These are phyloP conservation scores for Luehdorfia chinensis DNA, from an alignment of 1,140 invertebrate genomes.

Conservation along the genomic window DNA sequence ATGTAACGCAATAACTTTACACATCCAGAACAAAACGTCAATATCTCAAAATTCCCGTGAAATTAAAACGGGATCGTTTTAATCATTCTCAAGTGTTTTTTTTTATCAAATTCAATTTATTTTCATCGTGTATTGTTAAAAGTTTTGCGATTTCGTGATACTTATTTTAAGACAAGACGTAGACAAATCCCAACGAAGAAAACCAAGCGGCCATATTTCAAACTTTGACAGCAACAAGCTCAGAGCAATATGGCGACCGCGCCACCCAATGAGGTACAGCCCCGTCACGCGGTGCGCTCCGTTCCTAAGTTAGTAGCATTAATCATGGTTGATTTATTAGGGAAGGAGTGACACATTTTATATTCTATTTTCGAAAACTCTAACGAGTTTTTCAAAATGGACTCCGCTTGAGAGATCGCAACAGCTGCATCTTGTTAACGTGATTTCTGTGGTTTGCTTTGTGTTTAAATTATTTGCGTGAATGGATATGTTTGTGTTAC, in stretches of 20 bases:
- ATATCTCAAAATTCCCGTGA: constrained; percentile 58
- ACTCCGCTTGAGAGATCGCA: constrained; percentile 48
- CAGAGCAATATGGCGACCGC: constrained; percentile 70
- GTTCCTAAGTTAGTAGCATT: constrained; percentile 61
- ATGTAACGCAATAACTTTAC: constrained; percentile 58
- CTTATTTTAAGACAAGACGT: constrained; percentile 68
- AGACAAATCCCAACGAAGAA: constrained; percentile 56
- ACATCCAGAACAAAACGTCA: constrained; percentile 60
- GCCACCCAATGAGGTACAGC: constrained; percentile 72
- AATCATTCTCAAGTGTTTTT: neutral
- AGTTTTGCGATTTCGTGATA: constrained; percentile 35
- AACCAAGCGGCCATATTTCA: constrained; percentile 64
- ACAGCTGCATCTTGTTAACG: constrained; percentile 75
- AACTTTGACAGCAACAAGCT: constrained; percentile 74
- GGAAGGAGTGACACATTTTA: constrained; percentile 75
- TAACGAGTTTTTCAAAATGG: constrained; percentile 73
- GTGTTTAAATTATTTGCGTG: constrained; percentile 69
- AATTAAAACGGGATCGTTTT: constrained; percentile 33
- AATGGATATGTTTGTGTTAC: constrained; percentile 36
- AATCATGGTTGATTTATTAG: constrained; percentile 72
- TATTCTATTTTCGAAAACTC: constrained; percentile 74
- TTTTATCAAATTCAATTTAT: constrained; percentile 6
- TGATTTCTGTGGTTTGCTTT: constrained; percentile 53
- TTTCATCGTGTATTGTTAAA: constrained; percentile 11
- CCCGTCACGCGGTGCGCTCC: constrained; percentile 64